phyloP scores from a whole-genome alignment of 2,797 vertebrate species.

The Ispidina lecontei region DNA sequence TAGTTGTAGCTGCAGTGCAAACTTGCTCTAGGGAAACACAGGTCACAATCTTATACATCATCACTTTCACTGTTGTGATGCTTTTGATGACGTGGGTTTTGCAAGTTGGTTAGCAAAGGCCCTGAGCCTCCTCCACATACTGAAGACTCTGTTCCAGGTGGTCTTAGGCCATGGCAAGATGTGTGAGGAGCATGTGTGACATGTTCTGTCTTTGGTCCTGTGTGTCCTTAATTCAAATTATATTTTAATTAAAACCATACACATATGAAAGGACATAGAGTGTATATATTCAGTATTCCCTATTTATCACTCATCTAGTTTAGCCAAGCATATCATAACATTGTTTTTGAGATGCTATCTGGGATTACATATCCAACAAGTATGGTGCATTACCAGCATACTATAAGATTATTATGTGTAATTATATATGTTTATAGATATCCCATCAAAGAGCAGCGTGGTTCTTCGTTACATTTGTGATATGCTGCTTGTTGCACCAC shows the following conservation, averaged over 20 bases:
- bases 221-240: background rate
- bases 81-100: fast-evolving
- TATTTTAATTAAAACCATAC: background rate
- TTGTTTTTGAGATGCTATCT: conserved; percentile 34
- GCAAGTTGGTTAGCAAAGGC: background rate
- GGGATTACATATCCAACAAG: conserved; percentile 34
- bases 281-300: background rate
- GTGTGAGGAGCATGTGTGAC: background rate
- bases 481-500: background rate
- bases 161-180: background rate
- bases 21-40: background rate
- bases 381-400: background rate
- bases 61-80: background rate
- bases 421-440: conserved; percentile 51
- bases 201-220: background rate
- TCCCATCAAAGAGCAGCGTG: background rate
- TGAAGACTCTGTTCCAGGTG: background rate
- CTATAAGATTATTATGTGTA: conserved; percentile 9
- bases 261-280: background rate
- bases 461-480: conserved; percentile 22
- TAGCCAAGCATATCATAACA: background rate
- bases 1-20: background rate
- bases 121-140: background rate
- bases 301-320: background rate
- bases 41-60: background rate